Base-by-base conservation (phyloP, 2,888 invertebrate genomes). In the Parascotia fuliginaria region DNA sequence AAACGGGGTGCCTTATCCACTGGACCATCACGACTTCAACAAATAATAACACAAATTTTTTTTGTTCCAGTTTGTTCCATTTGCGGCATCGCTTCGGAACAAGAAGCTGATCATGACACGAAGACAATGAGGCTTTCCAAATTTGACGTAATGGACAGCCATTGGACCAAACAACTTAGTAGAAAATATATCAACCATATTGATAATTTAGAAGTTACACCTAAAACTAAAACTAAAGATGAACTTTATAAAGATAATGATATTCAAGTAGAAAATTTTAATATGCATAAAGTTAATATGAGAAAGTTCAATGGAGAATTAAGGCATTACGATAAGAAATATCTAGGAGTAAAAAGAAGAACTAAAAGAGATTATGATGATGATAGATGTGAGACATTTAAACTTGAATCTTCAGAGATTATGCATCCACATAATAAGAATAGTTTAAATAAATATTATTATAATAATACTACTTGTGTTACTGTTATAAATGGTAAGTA, bases 51-150 rank as follows among this genome's bases (percentile, higher is more conserved):
- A 29, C 6, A 11, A 5, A 2, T 12, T 12, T 60, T 42, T 59
- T 50, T 83, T 83, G 79, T 90, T 90, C 0, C 87, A 90, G 90
- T 81, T 73, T 85, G 75, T 75, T 80, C 83, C 51, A 80, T 75
- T 58, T 60, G 74, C 71, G 78, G 83, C 64, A 77, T 74, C 51
- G 65, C 78, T 36, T 76, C 76, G 55, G 77, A 77, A 53, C 71
- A 57, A 60, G 52, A 65, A 84, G 84, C 82, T 85, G 87, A 84
- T 87, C 68, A 85, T 81, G 81, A 81, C 62, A 73, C 13, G 39
- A 60, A 48, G 44, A 50, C 39, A 31, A 49, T 55, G 46, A 43
- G 48, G 43, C 52, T 62, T 54, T 54, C 64, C 54, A 47, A 58
- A 39, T 34, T 50, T 24, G 50, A 55, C 9, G 2, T 39, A 31